Evolutionary conservation across 2,113 vertebrate genomes (phyloP).

Genomic region (Melanerpes aurifrons): DNA sequence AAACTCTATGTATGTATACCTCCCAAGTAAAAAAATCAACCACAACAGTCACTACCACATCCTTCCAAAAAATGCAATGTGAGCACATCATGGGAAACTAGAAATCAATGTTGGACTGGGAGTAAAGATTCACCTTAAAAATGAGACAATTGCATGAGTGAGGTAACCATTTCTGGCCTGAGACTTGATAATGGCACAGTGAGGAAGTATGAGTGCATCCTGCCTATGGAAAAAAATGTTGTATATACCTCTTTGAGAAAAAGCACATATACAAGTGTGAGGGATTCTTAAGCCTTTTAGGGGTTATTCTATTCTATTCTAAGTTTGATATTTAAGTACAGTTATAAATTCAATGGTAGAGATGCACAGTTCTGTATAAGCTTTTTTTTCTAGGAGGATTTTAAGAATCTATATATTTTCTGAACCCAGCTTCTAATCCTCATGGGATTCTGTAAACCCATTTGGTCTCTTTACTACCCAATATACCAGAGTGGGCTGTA

Average conservation of each 20-base stretch:
- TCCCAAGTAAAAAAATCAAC: too few species aligned
- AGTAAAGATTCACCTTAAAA: neutral
- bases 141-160: neutral
- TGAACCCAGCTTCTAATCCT: neutral
- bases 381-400: neutral
- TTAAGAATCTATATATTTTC: neutral
- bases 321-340: neutral
- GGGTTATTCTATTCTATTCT: too few species aligned
- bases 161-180: neutral
- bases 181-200: neutral
- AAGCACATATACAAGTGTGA: neutral
- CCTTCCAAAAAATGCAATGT: neutral
- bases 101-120: neutral
- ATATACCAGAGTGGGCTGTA: fast-evolving
- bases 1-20: neutral
- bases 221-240: neutral
- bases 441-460: neutral
- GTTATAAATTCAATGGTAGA: neutral
- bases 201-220: neutral
- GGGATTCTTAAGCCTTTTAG: neutral
- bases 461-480: neutral
- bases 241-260: neutral
- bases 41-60: too few species aligned
- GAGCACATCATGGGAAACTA: neutral
- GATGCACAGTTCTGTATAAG: neutral